These are phyloP conservation scores for Omphaloscelis lunosa DNA, from an alignment of 2,888 invertebrate species.

Conservation along the genomic window DNA sequence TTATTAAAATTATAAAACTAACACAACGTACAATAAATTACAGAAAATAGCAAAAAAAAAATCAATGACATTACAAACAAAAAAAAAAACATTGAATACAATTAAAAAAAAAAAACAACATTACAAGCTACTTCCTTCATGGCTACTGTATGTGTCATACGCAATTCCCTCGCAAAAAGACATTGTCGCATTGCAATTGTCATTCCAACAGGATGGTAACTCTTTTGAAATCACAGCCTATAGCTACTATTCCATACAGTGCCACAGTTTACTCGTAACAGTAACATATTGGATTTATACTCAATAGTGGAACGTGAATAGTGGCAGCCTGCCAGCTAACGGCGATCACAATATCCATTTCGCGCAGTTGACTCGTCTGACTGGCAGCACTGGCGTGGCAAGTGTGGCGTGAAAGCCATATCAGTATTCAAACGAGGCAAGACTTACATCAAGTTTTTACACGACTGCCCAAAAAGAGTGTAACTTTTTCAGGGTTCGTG, in stretches of 20 bases:
- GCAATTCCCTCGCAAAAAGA: not conserved
- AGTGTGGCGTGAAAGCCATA: slow-evolving; percentile 46
- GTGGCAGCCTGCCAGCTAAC: slow-evolving; percentile 59
- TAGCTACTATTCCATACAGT: slow-evolving; percentile 18
- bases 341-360: slow-evolving; percentile 63
- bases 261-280: slow-evolving; percentile 47
- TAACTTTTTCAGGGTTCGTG: too few relatives aligned
- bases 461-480: too few relatives aligned
- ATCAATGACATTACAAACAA: too few relatives aligned
- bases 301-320: slow-evolving; percentile 53
- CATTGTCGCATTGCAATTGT: slow-evolving; percentile 7
- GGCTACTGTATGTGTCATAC: too few relatives aligned
- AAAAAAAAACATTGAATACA: too few relatives aligned
- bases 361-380: slow-evolving; percentile 58
- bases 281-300: slow-evolving; percentile 64
- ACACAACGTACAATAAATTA: too few relatives aligned
- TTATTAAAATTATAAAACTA: too few relatives aligned
- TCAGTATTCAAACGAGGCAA: slow-evolving; percentile 41
- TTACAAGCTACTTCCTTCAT: too few relatives aligned
- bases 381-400: slow-evolving; percentile 46
- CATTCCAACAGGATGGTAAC: slow-evolving; percentile 3
- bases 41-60: too few relatives aligned
- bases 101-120: too few relatives aligned
- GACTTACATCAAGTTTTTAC: slow-evolving; percentile 18
- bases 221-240: slow-evolving; percentile 42